Conservation (phyloP, 2,113 vertebrate genomes). For the Ivindomyrus marchei region DNA sequence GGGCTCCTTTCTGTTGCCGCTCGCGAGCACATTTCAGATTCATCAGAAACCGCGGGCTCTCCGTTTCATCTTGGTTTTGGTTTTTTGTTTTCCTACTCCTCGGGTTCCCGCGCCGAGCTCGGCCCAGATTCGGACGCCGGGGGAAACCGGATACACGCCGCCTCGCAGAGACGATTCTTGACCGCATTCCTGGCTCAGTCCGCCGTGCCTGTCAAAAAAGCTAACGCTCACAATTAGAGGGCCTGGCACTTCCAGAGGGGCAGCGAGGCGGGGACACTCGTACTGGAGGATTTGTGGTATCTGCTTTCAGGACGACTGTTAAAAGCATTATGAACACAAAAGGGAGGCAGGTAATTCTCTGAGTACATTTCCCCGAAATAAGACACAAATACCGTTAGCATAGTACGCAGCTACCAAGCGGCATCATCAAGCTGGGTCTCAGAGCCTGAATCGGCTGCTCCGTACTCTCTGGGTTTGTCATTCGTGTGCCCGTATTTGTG, state of each 20-base stretch:
- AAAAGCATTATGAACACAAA: not conserved
- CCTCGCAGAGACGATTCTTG: not conserved
- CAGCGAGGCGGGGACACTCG: not conserved
- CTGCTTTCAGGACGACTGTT: not conserved
- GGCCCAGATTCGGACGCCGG: not conserved
- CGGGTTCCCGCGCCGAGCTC: not conserved
- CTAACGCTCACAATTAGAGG: constrained; percentile 10
- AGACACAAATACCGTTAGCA: not conserved
- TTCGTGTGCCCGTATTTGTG: not conserved
- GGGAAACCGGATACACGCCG: not conserved
- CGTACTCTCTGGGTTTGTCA: not conserved
- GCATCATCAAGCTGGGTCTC: not conserved
- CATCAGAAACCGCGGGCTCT: not conserved
- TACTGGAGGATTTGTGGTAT: not conserved
- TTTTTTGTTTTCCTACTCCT: constrained; percentile 6
- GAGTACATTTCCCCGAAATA: not conserved
- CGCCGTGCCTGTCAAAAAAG: not conserved
- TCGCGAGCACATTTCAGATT: not conserved
- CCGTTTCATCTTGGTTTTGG: not conserved
- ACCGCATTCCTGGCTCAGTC: not conserved
- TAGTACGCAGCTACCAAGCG: not conserved
- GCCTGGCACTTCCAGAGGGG: not conserved
- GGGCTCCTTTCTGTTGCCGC: not conserved
- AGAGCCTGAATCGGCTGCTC: not conserved
- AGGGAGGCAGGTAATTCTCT: not conserved